phyloP scores from a whole-genome alignment of 2,888 invertebrate genomes.

The Eulithis testata region DNA sequence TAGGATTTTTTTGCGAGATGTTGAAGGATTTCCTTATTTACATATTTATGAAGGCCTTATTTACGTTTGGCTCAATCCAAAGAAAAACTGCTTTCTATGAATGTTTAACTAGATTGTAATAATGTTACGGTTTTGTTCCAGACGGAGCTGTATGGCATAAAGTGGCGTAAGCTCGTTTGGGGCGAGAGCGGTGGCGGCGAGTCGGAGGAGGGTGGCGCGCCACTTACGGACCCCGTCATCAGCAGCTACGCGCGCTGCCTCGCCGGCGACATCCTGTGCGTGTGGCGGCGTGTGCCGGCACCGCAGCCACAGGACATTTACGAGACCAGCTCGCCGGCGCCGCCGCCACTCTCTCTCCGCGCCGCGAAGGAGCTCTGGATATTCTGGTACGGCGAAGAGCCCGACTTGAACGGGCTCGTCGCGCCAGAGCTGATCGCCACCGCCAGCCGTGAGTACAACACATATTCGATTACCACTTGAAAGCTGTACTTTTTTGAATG shows the following conservation, averaged over 20 bases:
- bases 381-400: conserved; percentile 99
- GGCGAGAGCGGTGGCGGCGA: conserved; percentile 86
- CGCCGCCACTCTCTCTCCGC: conserved; percentile 91
- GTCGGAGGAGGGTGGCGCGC: conserved; percentile 84
- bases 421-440: conserved; percentile 93
- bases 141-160: conserved; percentile 99
- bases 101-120: not conserved
- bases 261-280: conserved; percentile 97
- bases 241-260: conserved; percentile 96
- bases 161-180: conserved; percentile 98
- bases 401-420: conserved; percentile 93
- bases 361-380: conserved; percentile 99
- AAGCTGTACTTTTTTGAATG: not conserved
- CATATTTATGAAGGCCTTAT: too few species aligned
- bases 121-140: conserved; percentile 78
- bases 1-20: too few species aligned
- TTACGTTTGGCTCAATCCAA: too few species aligned
- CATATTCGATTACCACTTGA: not conserved
- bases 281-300: conserved; percentile 95
- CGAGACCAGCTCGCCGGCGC: conserved; percentile 82
- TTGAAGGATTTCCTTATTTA: too few species aligned
- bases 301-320: conserved; percentile 77
- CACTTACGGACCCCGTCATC: conserved; percentile 95
- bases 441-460: conserved; percentile 89
- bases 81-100: not conserved